A percentile compares a stretch with the other conserved stretches of the same genome.
phyloP scores from a whole-genome alignment of 2,113 vertebrate genomes.

The Panthera leo region DNA sequence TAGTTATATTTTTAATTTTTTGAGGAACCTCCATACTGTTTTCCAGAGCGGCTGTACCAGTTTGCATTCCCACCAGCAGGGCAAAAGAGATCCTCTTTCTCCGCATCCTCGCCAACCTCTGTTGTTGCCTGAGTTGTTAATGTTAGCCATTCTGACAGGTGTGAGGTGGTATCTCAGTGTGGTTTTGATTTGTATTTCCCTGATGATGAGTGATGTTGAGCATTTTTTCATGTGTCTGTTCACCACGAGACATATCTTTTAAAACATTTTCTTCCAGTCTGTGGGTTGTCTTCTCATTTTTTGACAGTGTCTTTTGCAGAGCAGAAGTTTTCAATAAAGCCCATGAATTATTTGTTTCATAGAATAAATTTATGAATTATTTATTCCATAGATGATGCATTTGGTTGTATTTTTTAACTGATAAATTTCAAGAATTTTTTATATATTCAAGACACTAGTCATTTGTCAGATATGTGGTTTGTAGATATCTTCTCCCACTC shows the following conservation, averaged over 20 bases:
- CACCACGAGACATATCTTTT: neutral
- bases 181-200: too few species aligned
- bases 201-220: too few species aligned
- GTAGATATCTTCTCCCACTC: neutral
- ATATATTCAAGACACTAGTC: neutral
- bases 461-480: neutral
- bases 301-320: neutral
- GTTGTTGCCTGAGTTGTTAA: too few species aligned
- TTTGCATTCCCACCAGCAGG: too few species aligned
- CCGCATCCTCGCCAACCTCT: too few species aligned
- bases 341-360: neutral
- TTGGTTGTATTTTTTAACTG: neutral
- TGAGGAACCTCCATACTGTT: too few species aligned
- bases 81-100: too few species aligned
- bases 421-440: neutral
- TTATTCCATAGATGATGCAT: neutral
- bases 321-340: neutral
- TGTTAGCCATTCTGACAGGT: too few species aligned
- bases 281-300: neutral
- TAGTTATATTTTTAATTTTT: too few species aligned
- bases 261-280: neutral
- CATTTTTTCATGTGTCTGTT: too few species aligned
- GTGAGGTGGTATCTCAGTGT: too few species aligned
- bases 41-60: too few species aligned
- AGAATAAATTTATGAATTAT: neutral